Base-by-base conservation (phyloP, 1,140 invertebrate genomes). In the Solen grandis region DNA sequence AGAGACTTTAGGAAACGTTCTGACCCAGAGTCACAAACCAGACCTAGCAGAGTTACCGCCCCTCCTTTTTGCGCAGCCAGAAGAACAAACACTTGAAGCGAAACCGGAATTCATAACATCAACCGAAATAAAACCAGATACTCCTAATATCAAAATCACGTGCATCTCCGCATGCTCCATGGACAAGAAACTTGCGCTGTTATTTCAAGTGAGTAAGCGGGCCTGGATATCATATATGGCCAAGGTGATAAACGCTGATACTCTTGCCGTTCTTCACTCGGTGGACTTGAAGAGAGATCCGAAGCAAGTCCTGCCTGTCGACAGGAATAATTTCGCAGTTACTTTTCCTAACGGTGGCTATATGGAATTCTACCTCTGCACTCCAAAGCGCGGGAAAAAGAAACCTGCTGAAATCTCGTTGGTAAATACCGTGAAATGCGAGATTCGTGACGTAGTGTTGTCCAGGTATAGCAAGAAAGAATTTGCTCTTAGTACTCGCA, bases 361-460 rank as follows among this genome's bases (percentile, higher is more conserved):
- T 65, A 78, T 78, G 25, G 75, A 78, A 36, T 78, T 78, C 29
- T 78, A 68, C 31, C 52, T 69, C 22, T 78, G 46, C 29, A 78
- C 75, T 31, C 41, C 41, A 19, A 68, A 68, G 35, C 22, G 36
- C 14, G 8, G 19, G 8, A 78, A 78, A 31, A 78, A 78, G 54
- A 68, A 60, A 33, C 75, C 75, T 16, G 5, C 66, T 35, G 50
- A n/a, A 5, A 33, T 78, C 50, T 36, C 31, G n/a, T 36, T 78
- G n/a, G 63, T 66, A 14, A 60, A 78, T 27, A 78, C 63, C 13
- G 36, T 78, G 2, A 78, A 78, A 78, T 78, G 75, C 41, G 75
- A 78, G 16, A 78, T 78, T 19, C 25, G 65, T 25, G 65, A 69
- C 25, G 25, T 65, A 31, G 54, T 68, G 5, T 31, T 78, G 2